Evolutionary conservation across 1,140 invertebrate genomes (phyloP), one percentile per base, ranked within the genome.

Genomic region (Macrotrachela quadricornifera): DNA sequence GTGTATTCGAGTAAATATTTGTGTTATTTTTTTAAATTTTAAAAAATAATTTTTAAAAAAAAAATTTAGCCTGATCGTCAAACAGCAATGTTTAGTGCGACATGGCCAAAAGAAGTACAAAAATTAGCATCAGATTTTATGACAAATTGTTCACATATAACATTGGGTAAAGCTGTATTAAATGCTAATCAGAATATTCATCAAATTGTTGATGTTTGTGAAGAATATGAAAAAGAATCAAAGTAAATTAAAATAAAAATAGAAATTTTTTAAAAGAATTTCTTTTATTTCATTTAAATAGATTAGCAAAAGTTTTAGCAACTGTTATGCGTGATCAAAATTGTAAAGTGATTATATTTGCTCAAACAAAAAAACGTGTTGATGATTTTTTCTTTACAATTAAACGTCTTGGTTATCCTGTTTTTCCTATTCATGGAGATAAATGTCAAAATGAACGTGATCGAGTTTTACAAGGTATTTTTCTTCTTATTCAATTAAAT

Each of bases 31-130:
- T 8, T 30, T 4, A 4, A 30, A 30, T 4, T 4, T 8, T 30
- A 4, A 30, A 30, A 30, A 30, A 30, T 30, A 8, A 30, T 30
- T 30, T 4, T 30, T 30, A 4, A 4, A 30, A 30, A 4, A 30
- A 30, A 4, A 30, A 4, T 30, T 8, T 30, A 30, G 21, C 85
- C 86, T 51, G 85, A 94, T 64, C 75, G 88, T 58, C 90, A 94
- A 69, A 86, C 84, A 8, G 74, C 95, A 30, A 95, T 96, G 90
- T 96, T 88, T 85, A 90, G 84, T 56, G 91, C 90, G 8, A 95
- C 90, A 8, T 96, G 90, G 90, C 90, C 90, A 1, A 91, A 91
- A 64, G 90, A 96, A 75, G 88, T 96, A 1, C 78, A 79, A 57
- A 79, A 79, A 62, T 70, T 97, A 44, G 91, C 91, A 46, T 80